phyloP scores from a whole-genome alignment of 2,888 invertebrate species.

The Drepanosiphum platanoidis region DNA sequence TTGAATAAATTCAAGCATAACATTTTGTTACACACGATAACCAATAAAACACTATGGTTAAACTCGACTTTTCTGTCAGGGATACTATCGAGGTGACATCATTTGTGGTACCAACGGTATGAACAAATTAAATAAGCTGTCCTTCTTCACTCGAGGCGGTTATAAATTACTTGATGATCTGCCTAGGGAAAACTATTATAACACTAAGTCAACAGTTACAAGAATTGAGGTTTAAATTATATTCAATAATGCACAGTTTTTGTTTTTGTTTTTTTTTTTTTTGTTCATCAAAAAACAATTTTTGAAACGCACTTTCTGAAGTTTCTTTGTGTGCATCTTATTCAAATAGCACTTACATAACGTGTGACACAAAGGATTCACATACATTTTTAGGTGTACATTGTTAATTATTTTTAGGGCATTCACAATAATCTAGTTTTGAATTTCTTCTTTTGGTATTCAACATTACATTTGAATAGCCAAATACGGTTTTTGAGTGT shows the following conservation, averaged over 20 bases:
- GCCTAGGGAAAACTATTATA: conserved; percentile 58
- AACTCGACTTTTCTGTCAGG: conserved; percentile 50
- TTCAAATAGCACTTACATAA: conserved; percentile 25
- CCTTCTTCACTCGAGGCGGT: conserved; percentile 48
- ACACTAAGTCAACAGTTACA: conserved; percentile 50
- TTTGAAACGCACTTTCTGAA: conserved; percentile 4
- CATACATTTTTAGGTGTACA: not conserved
- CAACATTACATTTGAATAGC: not conserved
- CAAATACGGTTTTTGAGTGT: not conserved
- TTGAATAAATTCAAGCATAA: not conserved
- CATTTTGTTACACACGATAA: not conserved
- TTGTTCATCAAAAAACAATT: not conserved
- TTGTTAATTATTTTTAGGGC: conserved; percentile 18
- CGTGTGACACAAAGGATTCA: not conserved
- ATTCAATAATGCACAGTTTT: conserved; percentile 46
- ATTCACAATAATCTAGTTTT: conserved; percentile 25
- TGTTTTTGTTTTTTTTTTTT: conserved; percentile 13
- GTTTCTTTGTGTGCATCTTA: conserved; percentile 28
- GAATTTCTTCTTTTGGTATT: not conserved
- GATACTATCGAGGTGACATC: conserved; percentile 41
- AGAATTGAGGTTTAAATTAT: conserved; percentile 51
- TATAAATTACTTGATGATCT: conserved; percentile 57
- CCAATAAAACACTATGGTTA: conserved; percentile 15
- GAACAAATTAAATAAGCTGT: conserved; percentile 49
- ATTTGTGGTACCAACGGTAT: conserved; percentile 49